Conservation (phyloP, 2,113 vertebrate genomes). For the Spheniscus mendiculus region DNA sequence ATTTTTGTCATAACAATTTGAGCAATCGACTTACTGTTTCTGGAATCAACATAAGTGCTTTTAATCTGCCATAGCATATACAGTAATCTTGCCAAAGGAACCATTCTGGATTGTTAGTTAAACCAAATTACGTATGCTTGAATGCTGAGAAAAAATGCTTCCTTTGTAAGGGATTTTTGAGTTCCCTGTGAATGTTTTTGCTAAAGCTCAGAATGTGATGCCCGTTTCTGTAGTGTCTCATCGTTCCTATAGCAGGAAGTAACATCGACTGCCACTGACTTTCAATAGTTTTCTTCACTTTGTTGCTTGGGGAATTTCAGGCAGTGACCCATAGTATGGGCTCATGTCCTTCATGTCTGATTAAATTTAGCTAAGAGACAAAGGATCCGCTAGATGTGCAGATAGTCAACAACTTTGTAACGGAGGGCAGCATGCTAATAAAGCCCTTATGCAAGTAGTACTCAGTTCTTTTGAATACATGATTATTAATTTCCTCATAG, state of each 20-base stretch:
- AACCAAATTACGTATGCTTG: not conserved
- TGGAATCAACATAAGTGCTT: not conserved
- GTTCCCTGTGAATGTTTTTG: not conserved
- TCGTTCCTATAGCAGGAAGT: not conserved
- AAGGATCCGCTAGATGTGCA: not conserved
- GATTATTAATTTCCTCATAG: not conserved
- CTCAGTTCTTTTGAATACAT: not conserved
- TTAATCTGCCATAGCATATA: not conserved
- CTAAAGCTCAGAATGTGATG: not conserved
- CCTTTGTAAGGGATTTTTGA: not conserved
- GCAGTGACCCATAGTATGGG: not conserved
- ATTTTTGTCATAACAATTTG: not conserved
- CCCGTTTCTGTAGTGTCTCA: not conserved
- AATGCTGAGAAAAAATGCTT: not conserved
- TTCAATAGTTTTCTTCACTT: not conserved
- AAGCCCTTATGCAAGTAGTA: not conserved
- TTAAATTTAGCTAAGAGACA: constrained; percentile 19
- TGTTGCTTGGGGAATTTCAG: not conserved
- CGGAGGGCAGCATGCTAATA: constrained; percentile 1
- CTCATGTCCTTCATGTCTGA: constrained; percentile 14
- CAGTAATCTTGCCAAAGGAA: not conserved
- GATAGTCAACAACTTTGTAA: not conserved
- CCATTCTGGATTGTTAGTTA: not conserved
- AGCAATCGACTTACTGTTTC: not conserved
- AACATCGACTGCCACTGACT: not conserved